Evolutionary conservation across 2,888 invertebrate genomes (phyloP).

Genomic region (Drosophila melanosoma): DNA sequence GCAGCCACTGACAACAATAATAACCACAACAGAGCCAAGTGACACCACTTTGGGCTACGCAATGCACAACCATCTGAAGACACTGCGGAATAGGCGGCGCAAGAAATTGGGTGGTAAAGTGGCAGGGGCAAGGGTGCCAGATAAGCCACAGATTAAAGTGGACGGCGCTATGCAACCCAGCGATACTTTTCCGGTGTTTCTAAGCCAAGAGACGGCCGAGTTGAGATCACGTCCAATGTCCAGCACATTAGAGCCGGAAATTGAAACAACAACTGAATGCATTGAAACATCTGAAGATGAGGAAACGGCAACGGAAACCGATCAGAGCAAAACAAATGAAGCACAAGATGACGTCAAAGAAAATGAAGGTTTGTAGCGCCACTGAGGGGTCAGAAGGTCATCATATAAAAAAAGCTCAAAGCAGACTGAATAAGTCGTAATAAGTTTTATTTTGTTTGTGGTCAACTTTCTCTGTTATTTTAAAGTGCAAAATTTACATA

Average conservation of each 20-base stretch:
- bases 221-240: conserved; percentile 16
- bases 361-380: conserved; percentile 44
- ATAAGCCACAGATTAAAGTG: conserved; percentile 55
- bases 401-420: background rate
- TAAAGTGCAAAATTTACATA: background rate
- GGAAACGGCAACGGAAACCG: conserved; percentile 18
- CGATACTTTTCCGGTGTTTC: conserved; percentile 53
- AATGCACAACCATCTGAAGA: conserved; percentile 26
- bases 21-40: conserved; percentile 1
- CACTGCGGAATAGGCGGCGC: conserved; percentile 9
- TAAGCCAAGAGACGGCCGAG: conserved; percentile 28
- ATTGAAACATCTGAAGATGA: conserved; percentile 30
- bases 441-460: background rate
- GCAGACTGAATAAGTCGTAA: background rate
- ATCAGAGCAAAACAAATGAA: background rate
- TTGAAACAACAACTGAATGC: conserved; percentile 25
- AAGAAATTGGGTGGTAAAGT: background rate
- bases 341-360: conserved; percentile 1
- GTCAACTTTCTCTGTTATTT: background rate
- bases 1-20: background rate
- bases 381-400: conserved; percentile 8
- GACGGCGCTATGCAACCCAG: conserved; percentile 59
- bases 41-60: conserved; percentile 1
- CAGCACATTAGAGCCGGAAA: conserved; percentile 28
- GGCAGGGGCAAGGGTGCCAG: conserved; percentile 61